Percentiles rank a stretch among this genome's conserved stretches.
Conservation (phyloP, 2,113 vertebrate species). For the Mola mola region DNA sequence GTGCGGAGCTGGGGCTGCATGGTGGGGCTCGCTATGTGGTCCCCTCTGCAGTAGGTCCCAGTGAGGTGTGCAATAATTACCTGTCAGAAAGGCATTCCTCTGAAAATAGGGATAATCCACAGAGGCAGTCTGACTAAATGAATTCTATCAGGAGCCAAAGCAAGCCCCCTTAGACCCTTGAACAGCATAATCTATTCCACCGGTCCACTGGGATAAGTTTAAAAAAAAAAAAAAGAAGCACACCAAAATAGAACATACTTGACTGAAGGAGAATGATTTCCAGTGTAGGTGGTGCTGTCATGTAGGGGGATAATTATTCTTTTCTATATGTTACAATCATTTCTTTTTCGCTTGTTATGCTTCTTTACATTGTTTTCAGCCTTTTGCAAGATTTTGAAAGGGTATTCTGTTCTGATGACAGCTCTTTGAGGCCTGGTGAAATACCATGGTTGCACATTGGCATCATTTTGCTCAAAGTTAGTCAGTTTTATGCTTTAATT, state of each 20-base stretch:
- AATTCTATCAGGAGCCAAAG: constrained; percentile 79
- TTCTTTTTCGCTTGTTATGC: background rate
- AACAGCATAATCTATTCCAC: constrained; percentile 75
- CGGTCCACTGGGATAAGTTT: constrained; percentile 61
- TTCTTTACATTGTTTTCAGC: background rate
- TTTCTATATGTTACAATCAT: constrained; percentile 15
- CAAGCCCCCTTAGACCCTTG: constrained; percentile 72
- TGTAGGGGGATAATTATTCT: constrained; percentile 10
- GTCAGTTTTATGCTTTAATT: too few relatives aligned
- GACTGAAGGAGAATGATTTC: constrained; percentile 13
- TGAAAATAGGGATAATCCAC: constrained; percentile 83
- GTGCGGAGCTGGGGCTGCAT: constrained; percentile 8
- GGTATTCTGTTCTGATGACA: too few relatives aligned
- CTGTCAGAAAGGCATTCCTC: constrained; percentile 83
- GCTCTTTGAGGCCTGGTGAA: too few relatives aligned
- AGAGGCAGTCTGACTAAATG: constrained; percentile 82
- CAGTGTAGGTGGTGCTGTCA: background rate
- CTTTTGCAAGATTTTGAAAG: too few relatives aligned
- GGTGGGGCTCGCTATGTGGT: constrained; percentile 33
- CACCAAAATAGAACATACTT: constrained; percentile 33
- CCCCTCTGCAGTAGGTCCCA: constrained; percentile 72
- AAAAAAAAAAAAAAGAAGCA: constrained; percentile 12
- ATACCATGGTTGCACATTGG: too few relatives aligned
- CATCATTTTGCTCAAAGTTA: too few relatives aligned
- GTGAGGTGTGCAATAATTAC: constrained; percentile 87